phyloP scores from a whole-genome alignment of 2,797 vertebrate genomes.

The Sarcoramphus papa region DNA sequence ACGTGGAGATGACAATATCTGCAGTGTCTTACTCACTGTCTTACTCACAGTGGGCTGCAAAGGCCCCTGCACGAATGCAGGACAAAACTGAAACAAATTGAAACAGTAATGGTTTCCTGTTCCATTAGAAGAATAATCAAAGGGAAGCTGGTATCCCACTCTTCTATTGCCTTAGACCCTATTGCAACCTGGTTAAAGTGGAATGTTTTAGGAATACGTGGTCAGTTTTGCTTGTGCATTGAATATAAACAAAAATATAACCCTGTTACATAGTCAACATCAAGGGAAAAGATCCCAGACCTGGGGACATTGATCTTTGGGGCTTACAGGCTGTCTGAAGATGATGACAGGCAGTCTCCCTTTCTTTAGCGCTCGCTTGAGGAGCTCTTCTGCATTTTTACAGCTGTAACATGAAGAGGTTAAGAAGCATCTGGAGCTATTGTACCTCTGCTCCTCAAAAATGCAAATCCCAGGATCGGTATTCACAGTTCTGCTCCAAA shows the following conservation, averaged over 20 bases:
- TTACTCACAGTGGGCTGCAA: neutral
- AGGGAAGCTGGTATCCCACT: neutral
- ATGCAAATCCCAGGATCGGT: neutral
- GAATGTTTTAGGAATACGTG: neutral
- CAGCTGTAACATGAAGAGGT: neutral
- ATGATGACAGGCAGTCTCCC: neutral
- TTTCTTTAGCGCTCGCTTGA: neutral
- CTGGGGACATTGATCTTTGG: neutral
- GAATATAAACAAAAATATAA: neutral
- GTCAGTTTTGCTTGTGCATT: neutral
- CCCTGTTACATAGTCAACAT: neutral
- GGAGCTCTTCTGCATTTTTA: neutral
- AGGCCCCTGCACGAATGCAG: accelerated
- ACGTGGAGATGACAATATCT: neutral
- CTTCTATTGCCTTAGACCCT: neutral
- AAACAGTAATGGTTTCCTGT: neutral
- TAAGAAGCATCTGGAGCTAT: neutral
- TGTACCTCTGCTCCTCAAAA: neutral
- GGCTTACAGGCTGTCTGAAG: neutral
- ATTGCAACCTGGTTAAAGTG: neutral
- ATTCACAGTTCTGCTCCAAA: neutral
- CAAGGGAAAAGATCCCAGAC: neutral
- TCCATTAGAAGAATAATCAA: neutral
- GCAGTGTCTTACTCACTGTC: neutral
- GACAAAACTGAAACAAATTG: neutral